Evolutionary conservation across 2,888 invertebrate species (phyloP), one percentile per base, ranked within the genome.

Genomic region (Lacanobia oleracea): DNA sequence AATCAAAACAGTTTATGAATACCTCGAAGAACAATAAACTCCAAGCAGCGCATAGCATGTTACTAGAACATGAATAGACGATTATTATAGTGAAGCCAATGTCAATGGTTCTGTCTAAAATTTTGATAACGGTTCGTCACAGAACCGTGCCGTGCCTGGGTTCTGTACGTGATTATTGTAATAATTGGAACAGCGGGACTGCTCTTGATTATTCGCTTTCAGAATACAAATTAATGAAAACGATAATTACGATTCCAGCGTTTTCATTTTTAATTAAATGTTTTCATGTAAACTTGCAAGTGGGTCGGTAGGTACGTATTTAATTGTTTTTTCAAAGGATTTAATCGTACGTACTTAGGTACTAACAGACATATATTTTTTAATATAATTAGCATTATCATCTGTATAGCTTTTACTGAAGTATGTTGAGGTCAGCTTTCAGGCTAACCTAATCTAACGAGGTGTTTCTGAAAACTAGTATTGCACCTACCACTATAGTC

Each of bases 151-250:
- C 71, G 59, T 84, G 76, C 72, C 67, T 75, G 82, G 79, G 80
- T 86, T 72, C 72, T 76, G 82, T 84, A 83, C 87, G 89, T 89
- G 85, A 89, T 88, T 83, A 87, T 86, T 86, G 81, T 87, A 81
- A 84, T 88, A 88, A 87, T 87, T 85, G 82, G 78, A 82, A 82
- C 79, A 71, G 72, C 69, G 77, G 66, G 80, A 79, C 75, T 82
- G 78, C 84, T 86, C 75, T 79, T 74, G 70, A 84, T 85, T 80
- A 85, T 83, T 85, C 74, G 72, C 70, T 79, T 75, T 77, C 66
- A 70, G 74, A 79, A 85, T 82, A 82, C 75, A 80, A 85, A 86
- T 85, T 54, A 87, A 74, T 77, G 85, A 74, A 77, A 83, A 80
- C 70, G 69, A 82, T 85, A 79, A 87, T 80, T 72, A 64, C 61